phyloP scores from a whole-genome alignment of 2,888 invertebrate genomes.

The Xanthorhoe designata region DNA sequence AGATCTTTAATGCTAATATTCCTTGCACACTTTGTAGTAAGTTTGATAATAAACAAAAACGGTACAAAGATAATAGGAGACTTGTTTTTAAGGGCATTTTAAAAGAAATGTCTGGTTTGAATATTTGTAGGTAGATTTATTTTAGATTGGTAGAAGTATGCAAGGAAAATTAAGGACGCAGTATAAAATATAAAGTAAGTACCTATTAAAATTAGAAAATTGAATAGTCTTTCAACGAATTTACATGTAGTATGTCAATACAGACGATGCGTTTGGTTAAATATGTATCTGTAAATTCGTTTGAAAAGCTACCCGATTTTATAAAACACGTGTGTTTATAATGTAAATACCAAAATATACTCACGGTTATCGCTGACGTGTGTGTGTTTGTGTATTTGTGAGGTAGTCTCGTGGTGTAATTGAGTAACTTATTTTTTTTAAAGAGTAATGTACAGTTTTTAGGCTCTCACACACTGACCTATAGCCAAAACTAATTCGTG shows the following conservation, averaged over 20 bases:
- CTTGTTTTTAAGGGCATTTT: no score
- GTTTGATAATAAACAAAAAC: no score
- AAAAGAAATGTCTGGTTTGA: no score
- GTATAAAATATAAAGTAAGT: background rate
- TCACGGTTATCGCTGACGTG: slow-evolving; percentile 71
- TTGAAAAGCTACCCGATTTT: slow-evolving; percentile 7
- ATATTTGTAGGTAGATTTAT: background rate
- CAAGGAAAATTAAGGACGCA: background rate
- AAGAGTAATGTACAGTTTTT: background rate
- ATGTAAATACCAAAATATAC: slow-evolving; percentile 65
- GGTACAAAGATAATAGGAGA: no score
- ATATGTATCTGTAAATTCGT: background rate
- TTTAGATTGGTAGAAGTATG: background rate
- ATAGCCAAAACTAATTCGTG: background rate
- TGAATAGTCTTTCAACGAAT: background rate
- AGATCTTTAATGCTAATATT: background rate
- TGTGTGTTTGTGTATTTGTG: slow-evolving; percentile 66
- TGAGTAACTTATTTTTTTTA: slow-evolving; percentile 1
- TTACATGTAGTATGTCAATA: background rate
- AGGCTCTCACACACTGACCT: background rate
- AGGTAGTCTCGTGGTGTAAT: slow-evolving; percentile 70
- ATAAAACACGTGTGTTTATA: slow-evolving; percentile 54
- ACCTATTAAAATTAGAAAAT: slow-evolving; percentile 3
- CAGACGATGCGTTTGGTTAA: background rate
- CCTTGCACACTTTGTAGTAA: background rate